Evolutionary conservation across 1,140 invertebrate genomes (phyloP), one percentile per base, ranked within the genome.

Genomic region (Hydropsyche tenuis): DNA sequence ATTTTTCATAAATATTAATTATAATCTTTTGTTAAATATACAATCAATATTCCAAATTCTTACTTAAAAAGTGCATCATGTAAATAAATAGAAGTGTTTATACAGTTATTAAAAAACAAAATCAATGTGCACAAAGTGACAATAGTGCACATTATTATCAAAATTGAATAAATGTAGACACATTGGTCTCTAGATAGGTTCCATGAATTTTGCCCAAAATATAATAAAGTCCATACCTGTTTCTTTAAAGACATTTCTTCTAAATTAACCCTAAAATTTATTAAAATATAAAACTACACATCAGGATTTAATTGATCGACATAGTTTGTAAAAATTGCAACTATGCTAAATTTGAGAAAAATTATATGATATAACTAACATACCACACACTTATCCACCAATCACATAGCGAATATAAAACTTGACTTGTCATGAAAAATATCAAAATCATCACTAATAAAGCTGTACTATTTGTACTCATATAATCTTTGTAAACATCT

Each of bases 61-160:
- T 69, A 69, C 82, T 80, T 79, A 77, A 95, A 95, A 92, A 96
- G 94, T 5, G 79, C 83, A 78, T 95, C 90, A 79, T 96, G 94
- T 9, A 94, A 82, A 1, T 81, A 87, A 16, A 88, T 86, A 0
- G 93, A 94, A 0, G 93, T 89, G 48, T 83, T 84, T 82, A 94
- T 93, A 68, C 92, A 93, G 53, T 91, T 88, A 62, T 86, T 83
- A 81, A 93, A 95, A 81, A 94, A 95, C 1, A 84, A 78, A 1
- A 85, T 79, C 53, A 85, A 77, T 51, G 85, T 85, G 70, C 82
- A 82, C 80, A 83, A 82, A 9, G 83, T 85, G 73, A 85, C 80
- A 66, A 84, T 78, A 46, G 89, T 80, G 62, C 82, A 83, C 16
- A 85, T 75, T 0, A 81, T 79, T 0, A 88, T 89, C 1, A 91